Conservation (phyloP, 2,888 invertebrate genomes). For the Cryptocephalus primarius region DNA sequence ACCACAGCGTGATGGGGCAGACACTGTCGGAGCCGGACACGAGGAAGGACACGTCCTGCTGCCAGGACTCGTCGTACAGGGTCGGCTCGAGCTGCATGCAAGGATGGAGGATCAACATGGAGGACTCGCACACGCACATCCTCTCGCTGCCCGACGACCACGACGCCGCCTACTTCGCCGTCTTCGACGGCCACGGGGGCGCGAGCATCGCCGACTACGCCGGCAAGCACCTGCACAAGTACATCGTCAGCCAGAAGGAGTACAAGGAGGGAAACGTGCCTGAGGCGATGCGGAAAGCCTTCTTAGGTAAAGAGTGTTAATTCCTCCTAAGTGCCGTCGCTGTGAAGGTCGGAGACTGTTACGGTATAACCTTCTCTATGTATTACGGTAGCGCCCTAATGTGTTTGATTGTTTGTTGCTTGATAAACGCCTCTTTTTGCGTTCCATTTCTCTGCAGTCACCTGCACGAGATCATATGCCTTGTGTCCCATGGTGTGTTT, state of each 20-base stretch:
- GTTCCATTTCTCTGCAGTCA: too few species aligned
- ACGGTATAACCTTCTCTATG: too few species aligned
- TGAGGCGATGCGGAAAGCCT: conserved; percentile 73
- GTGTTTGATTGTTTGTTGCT: too few species aligned
- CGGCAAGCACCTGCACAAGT: conserved; percentile 89
- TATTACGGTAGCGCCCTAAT: too few species aligned
- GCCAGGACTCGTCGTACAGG: conserved; percentile 56
- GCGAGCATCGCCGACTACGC: conserved; percentile 71
- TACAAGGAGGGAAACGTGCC: conserved; percentile 75
- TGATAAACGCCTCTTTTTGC: too few species aligned
- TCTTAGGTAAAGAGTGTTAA: conserved; percentile 7
- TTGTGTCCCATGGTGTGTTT: too few species aligned
- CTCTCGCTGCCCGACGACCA: conserved; percentile 88
- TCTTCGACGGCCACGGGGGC: conserved; percentile 94
- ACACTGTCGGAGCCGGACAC: conserved; percentile 96
- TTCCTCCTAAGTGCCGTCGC: too few species aligned
- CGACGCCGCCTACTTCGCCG: conserved; percentile 85
- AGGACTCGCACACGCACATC: conserved; percentile 96
- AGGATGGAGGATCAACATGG: conserved; percentile 99
- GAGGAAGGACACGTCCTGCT: conserved; percentile 71
- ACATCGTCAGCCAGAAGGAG: conserved; percentile 69
- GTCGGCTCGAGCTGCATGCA: conserved; percentile 99
- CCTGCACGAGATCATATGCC: too few species aligned
- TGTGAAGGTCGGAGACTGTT: too few species aligned
- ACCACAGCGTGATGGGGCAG: conserved; percentile 70